Conservation (phyloP, 2,113 vertebrate species). For the Leptodactylus fuscus region DNA sequence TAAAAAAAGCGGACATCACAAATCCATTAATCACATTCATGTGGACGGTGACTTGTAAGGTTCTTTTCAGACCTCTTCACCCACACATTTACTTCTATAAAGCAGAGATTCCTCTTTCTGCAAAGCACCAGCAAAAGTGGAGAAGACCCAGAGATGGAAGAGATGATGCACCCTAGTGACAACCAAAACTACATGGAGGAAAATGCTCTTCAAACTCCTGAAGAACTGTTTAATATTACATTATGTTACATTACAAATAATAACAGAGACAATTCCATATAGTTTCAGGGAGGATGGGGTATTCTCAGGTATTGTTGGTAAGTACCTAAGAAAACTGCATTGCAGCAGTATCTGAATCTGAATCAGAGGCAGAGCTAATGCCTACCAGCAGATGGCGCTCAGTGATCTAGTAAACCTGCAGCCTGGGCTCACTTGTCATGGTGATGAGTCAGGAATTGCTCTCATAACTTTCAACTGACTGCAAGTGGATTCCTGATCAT, state of each 20-base stretch:
- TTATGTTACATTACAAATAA: neutral
- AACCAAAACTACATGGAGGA: no score
- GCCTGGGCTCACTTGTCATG: neutral
- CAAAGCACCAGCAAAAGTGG: no score
- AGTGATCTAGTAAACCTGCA: neutral
- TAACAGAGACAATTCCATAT: neutral
- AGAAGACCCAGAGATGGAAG: no score
- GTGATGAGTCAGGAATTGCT: neutral
- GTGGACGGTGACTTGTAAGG: no score
- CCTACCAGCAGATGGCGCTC: slow-evolving; percentile 17
- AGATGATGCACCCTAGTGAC: no score
- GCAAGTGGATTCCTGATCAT: neutral
- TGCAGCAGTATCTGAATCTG: neutral
- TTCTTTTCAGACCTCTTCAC: no score
- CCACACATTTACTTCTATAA: no score
- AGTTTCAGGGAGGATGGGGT: neutral
- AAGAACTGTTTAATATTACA: neutral
- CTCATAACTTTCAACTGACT: neutral
- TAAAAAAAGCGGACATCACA: no score
- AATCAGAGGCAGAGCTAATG: neutral
- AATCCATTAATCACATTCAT: no score
- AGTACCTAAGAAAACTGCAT: slow-evolving; percentile 9
- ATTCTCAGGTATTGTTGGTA: neutral
- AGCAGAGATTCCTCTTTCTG: no score
- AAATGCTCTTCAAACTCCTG: no score